phyloP scores from a whole-genome alignment of 2,797 vertebrate species.

The Cottoperca gobio region DNA sequence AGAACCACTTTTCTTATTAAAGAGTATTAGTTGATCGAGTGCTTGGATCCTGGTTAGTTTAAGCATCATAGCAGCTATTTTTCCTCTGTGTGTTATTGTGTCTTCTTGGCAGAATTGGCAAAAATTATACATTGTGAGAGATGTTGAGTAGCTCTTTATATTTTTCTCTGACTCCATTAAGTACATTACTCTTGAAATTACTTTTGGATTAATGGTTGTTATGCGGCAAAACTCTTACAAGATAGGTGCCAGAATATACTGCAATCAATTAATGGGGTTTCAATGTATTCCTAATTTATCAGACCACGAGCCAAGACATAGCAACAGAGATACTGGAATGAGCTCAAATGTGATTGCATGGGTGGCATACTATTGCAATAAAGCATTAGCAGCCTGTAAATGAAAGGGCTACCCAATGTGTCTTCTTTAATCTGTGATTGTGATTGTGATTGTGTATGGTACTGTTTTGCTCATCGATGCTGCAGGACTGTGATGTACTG shows the following conservation, averaged over 20 bases:
- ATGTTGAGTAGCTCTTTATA: background rate
- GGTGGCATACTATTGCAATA: background rate
- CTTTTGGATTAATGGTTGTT: slow-evolving; percentile 16
- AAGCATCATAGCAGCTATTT: background rate
- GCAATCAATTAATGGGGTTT: slow-evolving; percentile 22
- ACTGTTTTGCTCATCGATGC: slow-evolving; percentile 36
- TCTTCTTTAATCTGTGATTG: background rate
- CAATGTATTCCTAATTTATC: background rate
- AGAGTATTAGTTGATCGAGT: slow-evolving; percentile 7
- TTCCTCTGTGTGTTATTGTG: slow-evolving; percentile 1
- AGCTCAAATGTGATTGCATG: background rate
- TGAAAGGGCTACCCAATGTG: too few species aligned
- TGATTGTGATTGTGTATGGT: slow-evolving; percentile 12
- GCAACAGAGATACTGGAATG: background rate
- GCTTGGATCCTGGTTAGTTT: slow-evolving; percentile 1
- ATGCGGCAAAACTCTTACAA: background rate
- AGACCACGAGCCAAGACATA: background rate
- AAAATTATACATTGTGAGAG: background rate
- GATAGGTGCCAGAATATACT: slow-evolving; percentile 1
- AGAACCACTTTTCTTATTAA: slow-evolving; percentile 6
- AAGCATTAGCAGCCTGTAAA: background rate
- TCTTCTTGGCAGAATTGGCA: background rate
- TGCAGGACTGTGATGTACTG: slow-evolving; percentile 94
- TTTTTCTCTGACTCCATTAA: background rate
- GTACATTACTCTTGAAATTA: background rate